Percentiles rank a stretch among this genome's conserved stretches.
Conservation (phyloP, 2,113 vertebrate genomes). For the Artemisiospiza belli region DNA sequence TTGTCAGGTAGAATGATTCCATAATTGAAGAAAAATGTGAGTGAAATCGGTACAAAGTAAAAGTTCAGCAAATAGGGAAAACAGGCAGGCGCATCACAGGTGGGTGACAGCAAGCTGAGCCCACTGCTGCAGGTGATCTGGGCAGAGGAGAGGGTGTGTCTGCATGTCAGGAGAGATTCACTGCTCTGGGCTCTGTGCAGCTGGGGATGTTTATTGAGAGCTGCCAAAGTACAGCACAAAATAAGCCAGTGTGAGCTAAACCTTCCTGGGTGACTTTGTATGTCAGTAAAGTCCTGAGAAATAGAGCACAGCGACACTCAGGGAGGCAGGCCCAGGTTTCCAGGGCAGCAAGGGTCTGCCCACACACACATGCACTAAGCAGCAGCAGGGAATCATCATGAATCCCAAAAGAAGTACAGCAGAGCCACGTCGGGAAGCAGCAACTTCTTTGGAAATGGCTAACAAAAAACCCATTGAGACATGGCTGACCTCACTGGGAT, state of each 20-base stretch:
- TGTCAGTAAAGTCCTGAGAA: not conserved
- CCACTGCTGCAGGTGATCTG: not conserved
- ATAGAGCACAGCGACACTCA: not conserved
- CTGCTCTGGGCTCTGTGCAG: not conserved
- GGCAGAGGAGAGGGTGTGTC: not conserved
- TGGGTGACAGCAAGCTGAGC: not conserved
- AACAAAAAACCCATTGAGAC: too few relatives aligned
- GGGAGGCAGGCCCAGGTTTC: not conserved
- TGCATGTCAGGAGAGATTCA: not conserved
- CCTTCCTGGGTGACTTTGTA: not conserved
- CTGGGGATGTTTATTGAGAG: not conserved
- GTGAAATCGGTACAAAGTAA: not conserved
- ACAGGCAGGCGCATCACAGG: not conserved
- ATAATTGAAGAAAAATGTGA: conserved; percentile 16
- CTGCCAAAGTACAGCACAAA: not conserved
- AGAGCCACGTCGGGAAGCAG: not conserved
- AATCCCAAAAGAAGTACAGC: not conserved
- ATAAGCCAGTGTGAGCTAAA: not conserved
- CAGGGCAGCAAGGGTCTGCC: not conserved
- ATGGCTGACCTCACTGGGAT: not conserved
- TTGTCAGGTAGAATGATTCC: not conserved
- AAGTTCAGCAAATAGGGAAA: not conserved
- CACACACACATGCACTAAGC: not conserved
- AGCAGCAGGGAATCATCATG: not conserved
- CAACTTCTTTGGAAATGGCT: not conserved